phyloP scores from a whole-genome alignment of 1,140 invertebrate genomes.

The silkworm (Bombyx mori) region ASM3026992v2 NC_085111.1:4171001-4171500 shows the following conservation, averaged over 20 bases:
- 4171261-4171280: not conserved
- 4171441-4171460: constrained; percentile 83
- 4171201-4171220: not conserved
- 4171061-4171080: constrained; percentile 90
- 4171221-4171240: not conserved
- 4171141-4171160: constrained; percentile 76
- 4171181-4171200: constrained; percentile 64
- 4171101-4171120: constrained; percentile 88
- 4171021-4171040: constrained; percentile 19
- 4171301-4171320: constrained; percentile 88
- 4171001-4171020: no score
- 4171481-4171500: no score
- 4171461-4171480: constrained; percentile 82
- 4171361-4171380: constrained; percentile 83
- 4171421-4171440: constrained; percentile 87
- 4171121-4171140: constrained; percentile 91
- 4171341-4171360: constrained; percentile 86
- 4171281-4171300: not conserved
- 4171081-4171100: constrained; percentile 92
- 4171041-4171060: constrained; percentile 89
- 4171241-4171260: not conserved
- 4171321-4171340: constrained; percentile 80
- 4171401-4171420: constrained; percentile 86
- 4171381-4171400: constrained; percentile 86
- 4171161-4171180: constrained; percentile 75